Percentiles rank a stretch among this genome's conserved stretches.
These are phyloP conservation scores for Agrypnus murinus DNA, from an alignment of 2,888 invertebrate genomes.

Conservation along the genomic window DNA sequence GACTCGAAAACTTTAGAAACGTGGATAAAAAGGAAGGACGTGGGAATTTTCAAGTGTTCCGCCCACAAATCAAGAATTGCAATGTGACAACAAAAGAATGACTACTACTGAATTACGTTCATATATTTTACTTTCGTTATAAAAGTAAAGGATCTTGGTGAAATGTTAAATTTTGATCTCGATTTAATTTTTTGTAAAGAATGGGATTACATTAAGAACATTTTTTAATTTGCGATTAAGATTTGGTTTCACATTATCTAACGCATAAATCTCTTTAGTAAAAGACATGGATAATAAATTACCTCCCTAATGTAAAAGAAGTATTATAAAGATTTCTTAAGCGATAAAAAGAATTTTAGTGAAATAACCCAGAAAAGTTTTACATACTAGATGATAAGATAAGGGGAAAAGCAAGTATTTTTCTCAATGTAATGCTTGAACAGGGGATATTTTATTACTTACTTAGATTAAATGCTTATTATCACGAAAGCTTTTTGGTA, in stretches of 20 bases:
- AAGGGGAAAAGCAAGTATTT: background rate
- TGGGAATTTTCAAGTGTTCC: slow-evolving; percentile 2
- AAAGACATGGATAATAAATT: background rate
- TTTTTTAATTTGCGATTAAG: no score
- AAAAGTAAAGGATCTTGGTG: background rate
- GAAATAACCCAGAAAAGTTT: background rate
- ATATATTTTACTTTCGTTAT: background rate
- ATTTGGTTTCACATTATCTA: background rate
- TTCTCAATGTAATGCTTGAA: background rate
- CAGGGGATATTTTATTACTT: no score
- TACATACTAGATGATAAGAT: slow-evolving; percentile 1
- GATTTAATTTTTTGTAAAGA: no score
- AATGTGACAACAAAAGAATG: background rate
- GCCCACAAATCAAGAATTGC: slow-evolving; percentile 1
- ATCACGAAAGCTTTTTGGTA: no score
- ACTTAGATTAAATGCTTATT: background rate
- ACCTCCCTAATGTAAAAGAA: background rate
- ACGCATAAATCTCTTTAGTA: background rate
- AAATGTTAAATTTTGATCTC: background rate
- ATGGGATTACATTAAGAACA: no score
- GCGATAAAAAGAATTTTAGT: background rate
- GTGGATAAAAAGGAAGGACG: background rate
- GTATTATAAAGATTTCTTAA: background rate
- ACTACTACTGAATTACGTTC: background rate
- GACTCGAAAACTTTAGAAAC: background rate